phyloP scores from a whole-genome alignment of 2,888 invertebrate genomes.

The Argyresthia goedartella region DNA sequence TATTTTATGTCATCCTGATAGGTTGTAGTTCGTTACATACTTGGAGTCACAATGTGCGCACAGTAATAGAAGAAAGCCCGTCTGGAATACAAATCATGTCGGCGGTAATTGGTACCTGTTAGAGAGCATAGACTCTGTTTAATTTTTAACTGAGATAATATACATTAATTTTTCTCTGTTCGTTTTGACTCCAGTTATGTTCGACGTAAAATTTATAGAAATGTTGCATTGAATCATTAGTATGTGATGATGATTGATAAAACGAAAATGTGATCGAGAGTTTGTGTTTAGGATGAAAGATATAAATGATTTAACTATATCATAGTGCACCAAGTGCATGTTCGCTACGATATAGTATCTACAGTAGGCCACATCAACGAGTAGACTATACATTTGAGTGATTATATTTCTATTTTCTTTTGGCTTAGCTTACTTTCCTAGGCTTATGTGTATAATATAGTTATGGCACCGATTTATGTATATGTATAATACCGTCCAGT shows the following conservation, averaged over 20 bases:
- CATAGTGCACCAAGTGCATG: conserved; percentile 65
- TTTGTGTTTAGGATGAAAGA: conserved; percentile 34
- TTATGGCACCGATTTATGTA: conserved; percentile 47
- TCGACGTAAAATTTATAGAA: not conserved
- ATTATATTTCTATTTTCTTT: conserved; percentile 16
- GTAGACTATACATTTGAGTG: too few species aligned
- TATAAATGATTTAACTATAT: too few species aligned
- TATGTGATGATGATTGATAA: conserved; percentile 15
- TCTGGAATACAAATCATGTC: too few species aligned
- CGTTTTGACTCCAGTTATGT: too few species aligned
- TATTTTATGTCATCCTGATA: too few species aligned
- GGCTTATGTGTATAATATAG: conserved; percentile 28
- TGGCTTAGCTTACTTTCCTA: conserved; percentile 31
- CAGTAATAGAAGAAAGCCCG: not conserved
- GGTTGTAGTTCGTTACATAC: too few species aligned
- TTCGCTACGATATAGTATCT: conserved; percentile 36
- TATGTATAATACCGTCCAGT: conserved; percentile 70
- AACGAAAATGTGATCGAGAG: conserved; percentile 44
- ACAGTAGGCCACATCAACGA: too few species aligned
- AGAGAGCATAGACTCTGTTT: too few species aligned
- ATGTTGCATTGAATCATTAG: not conserved
- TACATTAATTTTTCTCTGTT: too few species aligned
- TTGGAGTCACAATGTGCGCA: not conserved
- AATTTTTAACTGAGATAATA: too few species aligned
- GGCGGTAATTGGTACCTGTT: too few species aligned